Base-by-base conservation (phyloP, 2,888 invertebrate genomes). In the Cheilosia impressa region DNA sequence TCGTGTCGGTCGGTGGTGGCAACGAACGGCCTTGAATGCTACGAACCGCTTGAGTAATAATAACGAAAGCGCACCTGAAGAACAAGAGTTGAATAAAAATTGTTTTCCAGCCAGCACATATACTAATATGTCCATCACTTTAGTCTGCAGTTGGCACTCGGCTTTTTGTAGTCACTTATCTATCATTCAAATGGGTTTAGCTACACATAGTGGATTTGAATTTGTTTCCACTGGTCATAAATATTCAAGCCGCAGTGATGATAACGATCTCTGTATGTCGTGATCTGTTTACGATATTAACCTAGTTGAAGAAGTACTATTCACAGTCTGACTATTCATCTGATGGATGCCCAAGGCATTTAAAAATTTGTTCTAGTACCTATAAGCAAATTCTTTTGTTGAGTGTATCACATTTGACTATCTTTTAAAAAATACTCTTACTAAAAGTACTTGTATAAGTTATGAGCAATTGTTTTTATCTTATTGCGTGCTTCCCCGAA, bases 241-340 rank as follows among this genome's bases (percentile, higher is more conserved):
- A 85, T 76, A 85, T 85, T 85, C 63, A 77, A 85, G 81, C 77
- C 72, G 72, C 50, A 52, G 60, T 75, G 84, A 75, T 75, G 84
- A 84, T 84, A 84, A 71, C 71, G 60, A 84, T 79, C 84, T 55
- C 22, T 2, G 38, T 57, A 24, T 63, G 57, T 85, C 85, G 85
- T 85, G 85, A 85, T 81, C 76, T 76, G 71, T 57, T 71, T 85
- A 72, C 76, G 66, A 71, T 77, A 85, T 77, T 68, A 85, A 68
- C 72, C 80, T 71, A 75, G 19, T 71, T 71, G 43, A 38, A 63
- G 57, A 62, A 19, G 19, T 57, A 69, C 68, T 34, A 58, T 63
- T 76, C 63, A 66, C 66, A 58, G 1, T n/a, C 15, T n/a, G 10
- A 47, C 27, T 27, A 27, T 27, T 27, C 6, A 6, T 27, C 27